phyloP scores from a whole-genome alignment of 1,140 invertebrate species.

The Leptopilina clavipes region DNA sequence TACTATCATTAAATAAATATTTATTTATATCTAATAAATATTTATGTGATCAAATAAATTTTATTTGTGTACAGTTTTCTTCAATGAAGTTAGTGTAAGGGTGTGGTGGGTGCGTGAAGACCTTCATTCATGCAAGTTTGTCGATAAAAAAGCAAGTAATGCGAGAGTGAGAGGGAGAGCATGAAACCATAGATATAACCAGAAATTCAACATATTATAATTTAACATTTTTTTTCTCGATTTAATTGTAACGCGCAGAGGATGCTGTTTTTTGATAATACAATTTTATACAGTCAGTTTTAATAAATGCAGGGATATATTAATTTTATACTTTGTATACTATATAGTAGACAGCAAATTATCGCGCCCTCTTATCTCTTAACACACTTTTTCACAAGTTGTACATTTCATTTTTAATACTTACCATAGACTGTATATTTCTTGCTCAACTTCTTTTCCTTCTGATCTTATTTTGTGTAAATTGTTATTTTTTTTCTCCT shows the following conservation, averaged over 20 bases:
- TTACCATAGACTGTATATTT: neutral
- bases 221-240: neutral
- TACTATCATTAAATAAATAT: too few species aligned
- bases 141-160: neutral
- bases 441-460: neutral
- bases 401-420: neutral
- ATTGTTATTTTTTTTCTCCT: neutral
- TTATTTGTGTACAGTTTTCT: conserved; percentile 9
- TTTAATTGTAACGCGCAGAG: neutral
- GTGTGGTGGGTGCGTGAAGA: neutral
- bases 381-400: neutral
- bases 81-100: neutral
- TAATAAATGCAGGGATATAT: neutral
- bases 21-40: too few species aligned
- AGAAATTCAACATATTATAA: neutral
- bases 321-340: neutral
- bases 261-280: too few species aligned
- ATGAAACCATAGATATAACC: neutral
- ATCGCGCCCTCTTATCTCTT: neutral
- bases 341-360: too few species aligned
- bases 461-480: neutral
- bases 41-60: too few species aligned
- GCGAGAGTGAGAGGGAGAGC: neutral
- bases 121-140: neutral
- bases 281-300: too few species aligned